Evolutionary conservation across 2,797 vertebrate genomes (phyloP).

Genomic region (Acipenser oxyrinchus): DNA sequence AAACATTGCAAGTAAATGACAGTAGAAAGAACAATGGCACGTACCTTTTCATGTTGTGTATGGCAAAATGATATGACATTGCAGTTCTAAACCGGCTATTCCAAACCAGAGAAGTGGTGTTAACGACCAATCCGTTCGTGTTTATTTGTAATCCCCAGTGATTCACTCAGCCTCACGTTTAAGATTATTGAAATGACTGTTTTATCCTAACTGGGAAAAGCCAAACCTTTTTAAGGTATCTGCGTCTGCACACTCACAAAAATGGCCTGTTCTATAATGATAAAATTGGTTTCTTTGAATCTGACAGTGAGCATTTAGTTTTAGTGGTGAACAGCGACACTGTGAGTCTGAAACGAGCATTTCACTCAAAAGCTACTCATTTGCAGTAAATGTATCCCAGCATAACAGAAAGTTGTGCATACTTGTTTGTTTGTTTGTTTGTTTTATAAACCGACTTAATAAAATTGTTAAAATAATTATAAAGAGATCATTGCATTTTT

Average conservation of each 20-base stretch:
- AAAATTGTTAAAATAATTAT: too few relatives aligned
- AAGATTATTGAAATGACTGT: neutral
- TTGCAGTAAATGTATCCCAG: too few relatives aligned
- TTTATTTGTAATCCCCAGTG: neutral
- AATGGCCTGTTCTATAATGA: neutral
- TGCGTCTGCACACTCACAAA: neutral
- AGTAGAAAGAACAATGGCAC: conserved; percentile 15
- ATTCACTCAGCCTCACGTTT: neutral
- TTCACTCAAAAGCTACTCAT: too few relatives aligned
- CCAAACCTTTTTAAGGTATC: neutral
- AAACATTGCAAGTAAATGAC: neutral
- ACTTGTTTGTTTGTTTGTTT: too few relatives aligned
- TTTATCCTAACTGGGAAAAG: neutral
- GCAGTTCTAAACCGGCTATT: neutral
- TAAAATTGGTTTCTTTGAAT: conserved; percentile 1
- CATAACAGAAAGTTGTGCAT: too few relatives aligned
- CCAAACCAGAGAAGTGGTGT: neutral
- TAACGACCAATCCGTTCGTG: neutral
- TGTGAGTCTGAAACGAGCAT: neutral
- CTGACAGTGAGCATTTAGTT: neutral
- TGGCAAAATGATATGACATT: neutral
- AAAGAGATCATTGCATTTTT: too few relatives aligned
- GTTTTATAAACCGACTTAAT: too few relatives aligned
- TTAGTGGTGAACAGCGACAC: conserved; percentile 21
- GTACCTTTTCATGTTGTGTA: conserved; percentile 11